Conservation (phyloP, 92 coral and sea anemone genomes). For the Isaurus tuberculatus region DNA sequence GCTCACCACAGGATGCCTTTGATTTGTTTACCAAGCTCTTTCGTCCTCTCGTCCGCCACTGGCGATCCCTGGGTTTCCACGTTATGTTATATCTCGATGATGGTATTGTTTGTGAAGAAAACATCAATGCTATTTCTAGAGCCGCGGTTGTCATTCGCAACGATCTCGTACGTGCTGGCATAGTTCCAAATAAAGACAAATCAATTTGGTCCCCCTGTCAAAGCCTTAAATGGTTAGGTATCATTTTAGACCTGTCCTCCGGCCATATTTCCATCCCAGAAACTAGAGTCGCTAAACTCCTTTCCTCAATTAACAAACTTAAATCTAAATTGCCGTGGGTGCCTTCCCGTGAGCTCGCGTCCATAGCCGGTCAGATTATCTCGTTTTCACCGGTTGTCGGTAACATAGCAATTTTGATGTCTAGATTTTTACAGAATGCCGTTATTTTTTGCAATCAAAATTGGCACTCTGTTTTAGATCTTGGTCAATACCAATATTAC, state of each 20-base stretch:
- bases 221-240: slow-evolving; percentile 32
- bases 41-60: slow-evolving; percentile 46
- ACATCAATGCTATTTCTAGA: not conserved
- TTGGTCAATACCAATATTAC: slow-evolving; percentile 18
- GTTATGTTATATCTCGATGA: slow-evolving; percentile 62
- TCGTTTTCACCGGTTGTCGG: slow-evolving; percentile 27
- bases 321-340: not conserved
- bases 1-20: not conserved
- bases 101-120: slow-evolving; percentile 46
- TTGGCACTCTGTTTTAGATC: slow-evolving; percentile 34
- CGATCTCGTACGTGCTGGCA: slow-evolving; percentile 16
- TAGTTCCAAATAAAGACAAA: slow-evolving; percentile 24
- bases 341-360: slow-evolving; percentile 4
- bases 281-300: not conserved
- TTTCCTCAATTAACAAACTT: not conserved
- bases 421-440: slow-evolving; percentile 49
- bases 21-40: slow-evolving; percentile 57
- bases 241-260: not conserved
- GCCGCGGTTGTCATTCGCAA: not conserved
- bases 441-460: slow-evolving; percentile 29
- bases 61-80: slow-evolving; percentile 58
- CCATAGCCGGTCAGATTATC: not conserved
- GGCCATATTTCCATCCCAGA: slow-evolving; percentile 27
- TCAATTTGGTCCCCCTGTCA: slow-evolving; percentile 34
- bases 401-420: slow-evolving; percentile 23